Evolutionary conservation across 2,888 invertebrate species (phyloP).

Genomic region (Napeogenes sylphis): DNA sequence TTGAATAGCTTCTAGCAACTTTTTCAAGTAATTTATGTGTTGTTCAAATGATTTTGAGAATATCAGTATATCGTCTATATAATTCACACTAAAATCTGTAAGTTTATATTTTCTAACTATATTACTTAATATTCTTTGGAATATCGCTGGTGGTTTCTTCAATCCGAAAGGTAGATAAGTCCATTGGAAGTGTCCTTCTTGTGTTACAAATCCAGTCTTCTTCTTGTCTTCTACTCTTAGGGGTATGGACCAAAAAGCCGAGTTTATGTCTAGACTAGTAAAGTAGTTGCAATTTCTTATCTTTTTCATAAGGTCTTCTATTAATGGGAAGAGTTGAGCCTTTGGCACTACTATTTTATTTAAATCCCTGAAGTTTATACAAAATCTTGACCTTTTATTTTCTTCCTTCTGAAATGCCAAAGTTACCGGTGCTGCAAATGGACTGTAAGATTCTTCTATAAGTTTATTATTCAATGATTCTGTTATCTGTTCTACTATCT

Average conservation of each 20-base stretch:
- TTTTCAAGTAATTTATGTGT: too few relatives aligned
- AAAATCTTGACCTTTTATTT: constrained; percentile 35
- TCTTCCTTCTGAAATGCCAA: constrained; percentile 27
- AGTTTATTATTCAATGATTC: constrained; percentile 29
- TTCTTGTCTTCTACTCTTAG: constrained; percentile 37
- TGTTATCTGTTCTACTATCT: constrained; percentile 31
- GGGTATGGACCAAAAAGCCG: constrained; percentile 50
- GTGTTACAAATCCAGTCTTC: constrained; percentile 40
- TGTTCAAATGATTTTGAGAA: too few relatives aligned
- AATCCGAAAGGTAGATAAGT: too few relatives aligned
- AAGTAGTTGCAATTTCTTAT: constrained; percentile 43
- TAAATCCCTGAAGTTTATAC: constrained; percentile 40
- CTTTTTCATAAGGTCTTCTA: constrained; percentile 43
- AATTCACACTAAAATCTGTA: too few relatives aligned
- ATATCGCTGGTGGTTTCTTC: too few relatives aligned
- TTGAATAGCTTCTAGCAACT: too few relatives aligned
- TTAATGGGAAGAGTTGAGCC: constrained; percentile 43
- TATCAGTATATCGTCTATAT: too few relatives aligned
- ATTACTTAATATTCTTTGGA: too few relatives aligned
- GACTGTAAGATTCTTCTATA: constrained; percentile 36
- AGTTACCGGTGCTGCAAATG: constrained; percentile 33
- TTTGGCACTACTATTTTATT: constrained; percentile 42
- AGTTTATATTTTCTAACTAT: too few relatives aligned
- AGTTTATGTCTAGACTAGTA: constrained; percentile 44
- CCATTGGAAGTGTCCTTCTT: too few relatives aligned